Conservation (phyloP, 2,888 invertebrate genomes). For the Electrophaes corylata region DNA sequence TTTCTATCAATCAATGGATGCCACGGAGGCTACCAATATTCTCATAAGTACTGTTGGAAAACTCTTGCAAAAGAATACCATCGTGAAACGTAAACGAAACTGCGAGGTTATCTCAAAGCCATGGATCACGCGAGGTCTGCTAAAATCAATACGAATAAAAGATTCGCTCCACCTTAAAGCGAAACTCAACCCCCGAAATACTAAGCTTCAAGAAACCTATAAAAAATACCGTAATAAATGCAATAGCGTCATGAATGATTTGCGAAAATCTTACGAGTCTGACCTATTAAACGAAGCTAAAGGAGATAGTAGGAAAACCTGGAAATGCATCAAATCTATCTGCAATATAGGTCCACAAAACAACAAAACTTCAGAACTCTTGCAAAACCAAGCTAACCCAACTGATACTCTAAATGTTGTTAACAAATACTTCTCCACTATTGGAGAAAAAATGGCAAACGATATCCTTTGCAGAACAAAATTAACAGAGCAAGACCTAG, state of each 20-base stretch:
- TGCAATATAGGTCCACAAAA: conserved; percentile 1
- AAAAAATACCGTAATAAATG: conserved; percentile 18
- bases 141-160: conserved; percentile 2
- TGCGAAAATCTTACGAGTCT: conserved; percentile 6
- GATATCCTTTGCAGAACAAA: not conserved
- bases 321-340: conserved; percentile 14
- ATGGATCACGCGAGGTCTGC: conserved; percentile 13
- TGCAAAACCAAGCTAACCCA: not conserved
- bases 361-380: not conserved
- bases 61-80: not conserved
- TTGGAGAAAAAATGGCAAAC: conserved; percentile 6
- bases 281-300: not conserved
- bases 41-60: not conserved
- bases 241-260: not conserved
- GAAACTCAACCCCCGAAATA: not conserved
- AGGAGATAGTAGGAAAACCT: conserved; percentile 16
- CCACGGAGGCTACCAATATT: not conserved
- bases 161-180: conserved; percentile 8
- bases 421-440: conserved; percentile 4
- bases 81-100: not conserved
- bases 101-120: not conserved
- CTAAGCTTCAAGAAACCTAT: not conserved
- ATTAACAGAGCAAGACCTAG: not conserved
- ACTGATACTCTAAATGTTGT: conserved; percentile 1
- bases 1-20: not conserved